A percentile compares a stretch with the other conserved stretches of the same genome.
phyloP scores from a whole-genome alignment of 2,888 invertebrate species.

The Cheilosia soror region DNA sequence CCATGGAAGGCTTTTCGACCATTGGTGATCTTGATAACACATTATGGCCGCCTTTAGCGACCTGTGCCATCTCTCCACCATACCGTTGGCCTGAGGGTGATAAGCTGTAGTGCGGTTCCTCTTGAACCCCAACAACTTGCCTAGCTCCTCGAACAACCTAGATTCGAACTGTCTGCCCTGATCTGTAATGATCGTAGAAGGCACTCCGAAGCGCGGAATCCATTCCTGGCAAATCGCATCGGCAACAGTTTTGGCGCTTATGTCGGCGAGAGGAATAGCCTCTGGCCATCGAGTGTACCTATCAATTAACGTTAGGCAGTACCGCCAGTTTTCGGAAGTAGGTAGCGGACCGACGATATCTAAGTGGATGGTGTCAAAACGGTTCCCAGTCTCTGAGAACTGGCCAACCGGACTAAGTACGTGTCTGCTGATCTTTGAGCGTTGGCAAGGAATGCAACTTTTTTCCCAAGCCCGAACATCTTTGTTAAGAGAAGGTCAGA shows the following conservation, averaged over 20 bases:
- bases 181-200: background rate
- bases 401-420: slow-evolving; percentile 44
- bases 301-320: slow-evolving; percentile 26
- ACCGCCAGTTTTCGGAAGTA: background rate
- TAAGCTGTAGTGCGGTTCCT: slow-evolving; percentile 77
- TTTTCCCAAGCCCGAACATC: background rate
- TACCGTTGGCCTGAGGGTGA: slow-evolving; percentile 81
- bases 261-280: slow-evolving; percentile 11
- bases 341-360: slow-evolving; percentile 1
- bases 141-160: slow-evolving; percentile 2
- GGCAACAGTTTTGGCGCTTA: slow-evolving; percentile 16
- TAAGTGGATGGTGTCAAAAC: slow-evolving; percentile 76
- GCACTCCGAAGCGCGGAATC: slow-evolving; percentile 7
- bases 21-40: background rate
- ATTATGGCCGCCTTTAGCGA: slow-evolving; percentile 66
- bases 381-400: slow-evolving; percentile 76
- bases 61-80: slow-evolving; percentile 77
- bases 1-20: background rate
- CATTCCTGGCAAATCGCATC: background rate
- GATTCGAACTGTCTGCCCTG: slow-evolving; percentile 15
- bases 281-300: slow-evolving; percentile 10
- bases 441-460: slow-evolving; percentile 17
- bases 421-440: slow-evolving; percentile 5
- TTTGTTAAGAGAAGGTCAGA: slow-evolving; percentile 5
- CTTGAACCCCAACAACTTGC: background rate